Evolutionary conservation across 2,888 invertebrate species (phyloP).

Genomic region (Pollenia amentaria): DNA sequence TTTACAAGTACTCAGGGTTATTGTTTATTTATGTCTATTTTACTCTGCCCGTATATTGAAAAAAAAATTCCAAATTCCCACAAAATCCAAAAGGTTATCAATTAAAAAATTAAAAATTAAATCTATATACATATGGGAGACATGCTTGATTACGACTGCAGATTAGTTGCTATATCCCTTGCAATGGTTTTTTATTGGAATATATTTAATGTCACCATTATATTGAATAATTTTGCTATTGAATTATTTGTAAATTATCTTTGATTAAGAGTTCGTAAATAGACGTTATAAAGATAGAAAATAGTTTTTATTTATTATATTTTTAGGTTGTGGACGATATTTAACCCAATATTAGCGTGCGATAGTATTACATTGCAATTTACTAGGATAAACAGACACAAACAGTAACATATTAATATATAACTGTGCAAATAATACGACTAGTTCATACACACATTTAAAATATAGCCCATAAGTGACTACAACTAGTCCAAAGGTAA

Average conservation of each 20-base stretch:
- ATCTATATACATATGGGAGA: slow-evolving; percentile 22
- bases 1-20: background rate
- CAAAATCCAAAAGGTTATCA: background rate
- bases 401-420: no score
- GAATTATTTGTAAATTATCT: background rate
- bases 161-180: no score
- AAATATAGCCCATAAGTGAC: no score
- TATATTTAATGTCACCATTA: background rate
- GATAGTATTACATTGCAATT: no score
- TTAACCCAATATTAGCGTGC: no score
- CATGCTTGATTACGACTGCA: background rate
- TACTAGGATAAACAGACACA: no score
- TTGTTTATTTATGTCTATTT: background rate
- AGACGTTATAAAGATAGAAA: no score
- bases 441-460: no score
- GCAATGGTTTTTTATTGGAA: slow-evolving; percentile 7
- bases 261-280: background rate
- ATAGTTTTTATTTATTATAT: no score
- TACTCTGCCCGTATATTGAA: slow-evolving; percentile 6
- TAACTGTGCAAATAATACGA: no score
- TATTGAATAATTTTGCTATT: background rate
- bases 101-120: background rate
- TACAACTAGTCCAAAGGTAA: no score
- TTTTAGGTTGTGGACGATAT: no score
- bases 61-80: slow-evolving; percentile 4